Evolutionary conservation across 2,797 vertebrate genomes (phyloP).

Genomic region (Etheostoma perlongum): DNA sequence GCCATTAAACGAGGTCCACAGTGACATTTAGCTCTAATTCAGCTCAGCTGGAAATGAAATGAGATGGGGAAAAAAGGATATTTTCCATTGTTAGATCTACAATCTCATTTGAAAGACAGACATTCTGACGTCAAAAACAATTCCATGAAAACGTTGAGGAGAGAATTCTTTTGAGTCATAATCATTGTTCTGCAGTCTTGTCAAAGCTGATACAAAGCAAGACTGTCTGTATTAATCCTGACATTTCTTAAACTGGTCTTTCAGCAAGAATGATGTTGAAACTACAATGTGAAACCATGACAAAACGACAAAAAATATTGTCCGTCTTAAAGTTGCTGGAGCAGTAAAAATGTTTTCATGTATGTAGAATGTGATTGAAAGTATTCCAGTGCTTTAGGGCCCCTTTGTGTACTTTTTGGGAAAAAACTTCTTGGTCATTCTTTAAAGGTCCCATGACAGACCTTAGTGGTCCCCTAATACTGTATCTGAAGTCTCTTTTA

Average conservation of each 20-base stretch:
- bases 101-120: background rate
- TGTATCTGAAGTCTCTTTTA: no score
- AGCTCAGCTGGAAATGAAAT: slow-evolving; percentile 22
- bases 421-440: background rate
- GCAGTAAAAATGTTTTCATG: background rate
- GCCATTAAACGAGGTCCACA: background rate
- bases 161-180: background rate
- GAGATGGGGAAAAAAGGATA: background rate
- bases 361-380: background rate
- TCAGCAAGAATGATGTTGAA: background rate
- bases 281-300: background rate
- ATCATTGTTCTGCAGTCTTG: background rate
- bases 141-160: slow-evolving; percentile 35
- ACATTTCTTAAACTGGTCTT: slow-evolving; percentile 13
- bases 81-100: background rate
- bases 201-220: background rate
- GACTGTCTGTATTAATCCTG: background rate
- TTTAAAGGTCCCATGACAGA: background rate
- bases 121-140: slow-evolving; percentile 11
- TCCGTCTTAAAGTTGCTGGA: background rate
- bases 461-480: no score
- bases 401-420: background rate
- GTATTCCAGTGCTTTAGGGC: background rate
- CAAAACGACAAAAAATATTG: background rate
- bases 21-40: slow-evolving; percentile 30